Evolutionary conservation across 2,797 vertebrate species (phyloP).

Genomic region (Sardinella longiceps): DNA sequence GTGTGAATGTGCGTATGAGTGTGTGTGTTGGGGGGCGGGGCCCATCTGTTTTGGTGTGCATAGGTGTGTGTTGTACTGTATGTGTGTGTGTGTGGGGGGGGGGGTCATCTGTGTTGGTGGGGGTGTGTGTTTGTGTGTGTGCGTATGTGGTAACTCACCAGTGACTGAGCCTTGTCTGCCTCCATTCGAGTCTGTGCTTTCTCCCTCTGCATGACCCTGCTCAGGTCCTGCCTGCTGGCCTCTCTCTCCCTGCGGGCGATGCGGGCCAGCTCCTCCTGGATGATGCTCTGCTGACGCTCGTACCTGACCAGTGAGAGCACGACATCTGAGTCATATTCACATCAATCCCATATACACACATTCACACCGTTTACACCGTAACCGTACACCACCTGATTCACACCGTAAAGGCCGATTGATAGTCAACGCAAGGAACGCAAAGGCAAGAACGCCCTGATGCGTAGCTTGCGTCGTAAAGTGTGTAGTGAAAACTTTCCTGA

Average conservation of each 20-base stretch:
- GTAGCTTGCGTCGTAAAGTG: too few relatives aligned
- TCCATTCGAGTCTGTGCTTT: slow-evolving; percentile 64
- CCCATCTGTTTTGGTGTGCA: neutral
- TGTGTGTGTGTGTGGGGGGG: neutral
- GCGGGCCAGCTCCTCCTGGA: slow-evolving; percentile 80
- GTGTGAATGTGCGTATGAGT: slow-evolving; percentile 6
- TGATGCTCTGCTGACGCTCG: slow-evolving; percentile 76
- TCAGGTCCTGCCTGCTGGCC: slow-evolving; percentile 68
- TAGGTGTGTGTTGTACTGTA: neutral
- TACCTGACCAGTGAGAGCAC: slow-evolving; percentile 69
- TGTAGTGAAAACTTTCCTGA: too few relatives aligned
- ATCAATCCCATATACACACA: neutral
- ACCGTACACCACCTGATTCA: too few relatives aligned
- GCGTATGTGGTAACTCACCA: slow-evolving; percentile 73
- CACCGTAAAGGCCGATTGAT: too few relatives aligned
- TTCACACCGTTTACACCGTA: neutral
- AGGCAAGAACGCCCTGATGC: too few relatives aligned
- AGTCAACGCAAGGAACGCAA: too few relatives aligned
- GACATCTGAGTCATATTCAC: neutral
- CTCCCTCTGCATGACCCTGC: slow-evolving; percentile 60
- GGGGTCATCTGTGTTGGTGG: neutral
- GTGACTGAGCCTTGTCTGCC: slow-evolving; percentile 67
- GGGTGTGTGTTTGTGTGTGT: neutral
- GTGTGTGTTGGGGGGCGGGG: too few relatives aligned
- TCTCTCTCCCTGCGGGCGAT: slow-evolving; percentile 77